Percentiles rank a stretch among this genome's conserved stretches.
Conservation (phyloP, 2,888 invertebrate genomes). For the Ferrisia virgata region DNA sequence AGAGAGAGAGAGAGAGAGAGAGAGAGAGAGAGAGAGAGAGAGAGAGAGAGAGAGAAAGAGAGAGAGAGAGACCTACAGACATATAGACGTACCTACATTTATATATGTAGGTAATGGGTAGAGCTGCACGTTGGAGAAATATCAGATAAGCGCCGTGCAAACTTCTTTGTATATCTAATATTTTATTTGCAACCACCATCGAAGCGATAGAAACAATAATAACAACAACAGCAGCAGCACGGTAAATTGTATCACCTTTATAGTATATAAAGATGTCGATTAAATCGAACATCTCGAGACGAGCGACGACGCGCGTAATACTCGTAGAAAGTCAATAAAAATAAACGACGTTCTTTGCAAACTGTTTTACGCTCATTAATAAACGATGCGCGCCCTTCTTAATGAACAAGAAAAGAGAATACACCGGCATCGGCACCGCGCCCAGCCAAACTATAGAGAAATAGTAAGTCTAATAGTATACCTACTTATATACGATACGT, state of each 20-base stretch:
- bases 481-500: no score
- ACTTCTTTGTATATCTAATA: conserved; percentile 1
- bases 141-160: background rate
- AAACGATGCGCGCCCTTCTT: background rate
- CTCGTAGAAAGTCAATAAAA: background rate
- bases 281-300: background rate
- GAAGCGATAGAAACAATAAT: background rate
- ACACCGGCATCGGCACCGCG: no score
- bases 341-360: conserved; percentile 1
- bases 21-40: no score
- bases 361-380: background rate
- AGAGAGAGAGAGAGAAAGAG: no score
- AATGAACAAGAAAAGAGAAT: background rate
- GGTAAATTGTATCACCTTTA: conserved; percentile 4
- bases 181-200: background rate
- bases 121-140: no score
- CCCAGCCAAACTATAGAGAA: no score
- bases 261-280: conserved; percentile 11
- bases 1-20: no score
- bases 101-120: no score
- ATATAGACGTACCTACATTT: no score
- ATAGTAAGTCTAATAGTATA: background rate
- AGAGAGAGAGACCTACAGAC: no score
- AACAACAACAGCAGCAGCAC: background rate
- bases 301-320: background rate